A percentile compares a stretch with the other conserved stretches of the same genome.
Evolutionary conservation across 2,797 vertebrate genomes (phyloP).

Genomic region (Eulemur rubriventer): DNA sequence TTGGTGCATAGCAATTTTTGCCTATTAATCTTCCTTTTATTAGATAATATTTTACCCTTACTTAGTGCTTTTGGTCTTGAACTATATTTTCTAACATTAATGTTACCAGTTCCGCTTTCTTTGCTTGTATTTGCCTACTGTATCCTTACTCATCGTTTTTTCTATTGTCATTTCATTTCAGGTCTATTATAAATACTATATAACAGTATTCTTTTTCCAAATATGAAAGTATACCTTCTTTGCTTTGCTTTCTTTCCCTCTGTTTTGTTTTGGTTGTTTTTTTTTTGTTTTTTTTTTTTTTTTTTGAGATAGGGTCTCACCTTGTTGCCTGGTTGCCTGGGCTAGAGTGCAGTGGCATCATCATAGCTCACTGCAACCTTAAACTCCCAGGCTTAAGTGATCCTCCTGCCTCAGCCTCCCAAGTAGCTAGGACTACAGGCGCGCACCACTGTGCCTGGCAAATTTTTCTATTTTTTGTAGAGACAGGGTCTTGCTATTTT

Average conservation of each 20-base stretch:
- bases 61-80: neutral
- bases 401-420: neutral
- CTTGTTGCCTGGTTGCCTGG: neutral
- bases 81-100: neutral
- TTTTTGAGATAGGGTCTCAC: neutral
- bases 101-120: neutral
- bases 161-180: neutral
- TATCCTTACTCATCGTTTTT: neutral
- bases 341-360: neutral
- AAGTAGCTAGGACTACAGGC: neutral
- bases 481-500: neutral
- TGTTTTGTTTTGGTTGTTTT: no score
- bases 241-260: no score
- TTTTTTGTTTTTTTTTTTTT: no score
- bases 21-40: neutral
- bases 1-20: neutral
- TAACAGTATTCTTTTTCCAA: slow-evolving; percentile 1
- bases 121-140: neutral
- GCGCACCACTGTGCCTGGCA: neutral
- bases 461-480: neutral
- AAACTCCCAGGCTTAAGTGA: neutral
- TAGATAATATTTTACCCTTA: neutral
- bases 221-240: neutral
- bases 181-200: neutral
- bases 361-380: neutral